Conservation (phyloP, 2,888 invertebrate genomes). For the Aethes cnicana region DNA sequence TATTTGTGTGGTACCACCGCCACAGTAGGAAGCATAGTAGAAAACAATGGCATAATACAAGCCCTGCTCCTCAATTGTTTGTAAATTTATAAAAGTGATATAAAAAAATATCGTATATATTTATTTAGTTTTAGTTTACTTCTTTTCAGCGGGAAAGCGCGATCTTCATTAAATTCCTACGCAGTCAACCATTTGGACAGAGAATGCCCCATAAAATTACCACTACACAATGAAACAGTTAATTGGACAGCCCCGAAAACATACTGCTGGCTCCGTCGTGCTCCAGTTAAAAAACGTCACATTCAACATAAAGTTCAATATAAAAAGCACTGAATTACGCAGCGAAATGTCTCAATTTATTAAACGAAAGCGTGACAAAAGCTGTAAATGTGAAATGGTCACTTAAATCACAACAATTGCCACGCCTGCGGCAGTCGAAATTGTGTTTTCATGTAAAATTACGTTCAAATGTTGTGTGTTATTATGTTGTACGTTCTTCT, state of each 20-base stretch:
- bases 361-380: slow-evolving; percentile 65
- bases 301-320: slow-evolving; percentile 46
- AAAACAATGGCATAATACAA: too few relatives aligned
- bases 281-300: slow-evolving; percentile 33
- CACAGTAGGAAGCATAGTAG: too few relatives aligned
- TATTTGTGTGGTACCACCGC: too few relatives aligned
- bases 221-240: slow-evolving; percentile 20
- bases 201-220: too few relatives aligned
- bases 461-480: slow-evolving; percentile 48
- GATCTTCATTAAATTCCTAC: neutral
- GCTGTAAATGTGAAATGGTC: slow-evolving; percentile 61
- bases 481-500: slow-evolving; percentile 48
- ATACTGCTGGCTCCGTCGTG: slow-evolving; percentile 8
- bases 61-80: too few relatives aligned
- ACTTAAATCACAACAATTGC: slow-evolving; percentile 63
- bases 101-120: too few relatives aligned
- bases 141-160: too few relatives aligned
- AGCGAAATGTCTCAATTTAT: slow-evolving; percentile 71
- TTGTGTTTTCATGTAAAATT: slow-evolving; percentile 64
- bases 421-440: slow-evolving; percentile 59
- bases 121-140: too few relatives aligned
- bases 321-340: slow-evolving; percentile 44
- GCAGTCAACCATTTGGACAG: too few relatives aligned
- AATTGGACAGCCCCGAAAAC: slow-evolving; percentile 12
- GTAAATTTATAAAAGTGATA: too few relatives aligned